Conservation (phyloP, 1,140 invertebrate species). For the Bombus superbus region DNA sequence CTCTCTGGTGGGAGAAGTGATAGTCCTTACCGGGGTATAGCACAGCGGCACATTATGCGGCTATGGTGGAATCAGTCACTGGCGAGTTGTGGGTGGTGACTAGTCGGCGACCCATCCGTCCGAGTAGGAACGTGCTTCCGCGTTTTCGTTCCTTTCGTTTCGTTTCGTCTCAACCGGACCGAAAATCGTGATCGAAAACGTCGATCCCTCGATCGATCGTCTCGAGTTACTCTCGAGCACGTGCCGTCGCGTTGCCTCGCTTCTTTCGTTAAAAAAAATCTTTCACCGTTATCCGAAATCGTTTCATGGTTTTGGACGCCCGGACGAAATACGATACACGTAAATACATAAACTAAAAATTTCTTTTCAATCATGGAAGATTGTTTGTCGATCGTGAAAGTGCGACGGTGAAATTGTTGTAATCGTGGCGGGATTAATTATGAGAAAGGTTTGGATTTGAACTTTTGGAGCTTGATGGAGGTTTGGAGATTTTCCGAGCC, state of each 20-base stretch:
- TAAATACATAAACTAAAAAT: no score
- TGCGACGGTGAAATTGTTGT: neutral
- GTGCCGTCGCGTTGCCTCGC: neutral
- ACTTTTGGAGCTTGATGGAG: neutral
- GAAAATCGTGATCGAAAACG: constrained; percentile 48
- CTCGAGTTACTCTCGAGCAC: neutral
- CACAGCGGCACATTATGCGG: constrained; percentile 78
- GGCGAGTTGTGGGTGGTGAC: constrained; percentile 81
- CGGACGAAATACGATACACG: no score
- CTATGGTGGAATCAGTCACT: constrained; percentile 82
- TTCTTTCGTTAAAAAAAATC: neutral
- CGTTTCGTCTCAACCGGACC: constrained; percentile 3
- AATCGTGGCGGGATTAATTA: neutral
- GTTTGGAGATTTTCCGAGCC: neutral
- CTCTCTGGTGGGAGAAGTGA: constrained; percentile 80
- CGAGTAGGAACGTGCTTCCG: constrained; percentile 56
- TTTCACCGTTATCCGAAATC: neutral
- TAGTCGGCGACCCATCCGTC: constrained; percentile 75
- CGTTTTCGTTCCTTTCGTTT: constrained; percentile 29
- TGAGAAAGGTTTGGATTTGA: neutral
- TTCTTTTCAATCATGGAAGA: neutral
- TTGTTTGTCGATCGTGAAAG: neutral
- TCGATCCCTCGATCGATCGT: neutral
- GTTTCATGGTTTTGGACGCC: no score
- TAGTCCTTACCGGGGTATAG: constrained; percentile 79